Evolutionary conservation across 1,140 invertebrate genomes (phyloP), one percentile per base, ranked within the genome.

Genomic region (Nylanderia fulva): DNA sequence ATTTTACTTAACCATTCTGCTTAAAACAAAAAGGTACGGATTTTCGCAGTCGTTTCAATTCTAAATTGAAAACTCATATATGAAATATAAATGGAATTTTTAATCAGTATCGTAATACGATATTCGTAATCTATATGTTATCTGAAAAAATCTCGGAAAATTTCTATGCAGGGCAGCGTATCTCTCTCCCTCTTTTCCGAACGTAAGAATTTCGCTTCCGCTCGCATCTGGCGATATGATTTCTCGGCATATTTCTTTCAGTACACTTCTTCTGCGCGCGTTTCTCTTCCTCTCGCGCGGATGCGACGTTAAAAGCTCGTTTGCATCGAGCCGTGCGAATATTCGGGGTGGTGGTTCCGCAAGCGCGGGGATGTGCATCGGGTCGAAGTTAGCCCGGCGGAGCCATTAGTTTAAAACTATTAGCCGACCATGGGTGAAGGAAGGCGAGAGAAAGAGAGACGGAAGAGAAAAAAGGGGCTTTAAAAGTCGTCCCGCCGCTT

Each of bases 391-490:
- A 88, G 90, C 84, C 84, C 84, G 66, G 64, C 56, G 64, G 71
- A 86, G 83, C 91, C 91, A 91, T 91, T 92, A 92, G 90, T 86
- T 91, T 89, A 87, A 91, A 92, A 91, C 85, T 91, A 89, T 92
- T 91, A 90, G 87, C 72, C 72, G 48, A 60, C 61, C 84, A 29
- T 69, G 54, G 85, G 54, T 56, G 54, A 58, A 48, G 13, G 58
- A 85, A 82, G 61, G 79, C 58, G 27, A 79, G 60, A 76, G 60
- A 85, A 79, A 85, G 64, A 45, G 33, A 33, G 39, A 60, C 45
- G 45, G 45, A 48, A n/a, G n/a, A 48, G n/a, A 54, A 45, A 80
- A 60, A 85, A 80, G 84, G 88, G 87, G 85, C 79, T 80, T 77
- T 85, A 87, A 90, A 92, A 92, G 90, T 92, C 82, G 85, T 66